Conservation (phyloP, 1,140 invertebrate genomes). For the Conus ventricosus region DNA sequence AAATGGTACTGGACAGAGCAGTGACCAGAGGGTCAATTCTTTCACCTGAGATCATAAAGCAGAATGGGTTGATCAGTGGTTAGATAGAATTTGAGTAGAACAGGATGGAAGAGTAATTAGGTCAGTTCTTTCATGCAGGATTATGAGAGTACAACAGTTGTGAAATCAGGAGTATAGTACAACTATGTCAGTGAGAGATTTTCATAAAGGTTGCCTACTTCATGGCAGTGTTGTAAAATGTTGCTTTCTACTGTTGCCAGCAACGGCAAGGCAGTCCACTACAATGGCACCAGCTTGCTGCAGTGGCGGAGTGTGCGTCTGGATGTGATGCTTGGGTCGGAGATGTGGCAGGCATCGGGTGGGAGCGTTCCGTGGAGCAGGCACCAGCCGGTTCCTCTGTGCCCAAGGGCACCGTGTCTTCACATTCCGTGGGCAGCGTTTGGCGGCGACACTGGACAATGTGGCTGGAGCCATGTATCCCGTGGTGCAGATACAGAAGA, state of each 20-base stretch:
- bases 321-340: slow-evolving; percentile 69
- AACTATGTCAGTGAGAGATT: no score
- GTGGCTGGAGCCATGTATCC: slow-evolving; percentile 73
- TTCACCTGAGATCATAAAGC: no score
- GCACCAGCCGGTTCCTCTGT: slow-evolving; percentile 47
- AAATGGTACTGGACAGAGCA: no score
- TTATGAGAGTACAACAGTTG: no score
- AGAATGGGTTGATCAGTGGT: no score
- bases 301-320: slow-evolving; percentile 74
- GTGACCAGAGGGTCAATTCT: no score
- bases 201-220: no score
- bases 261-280: slow-evolving; percentile 75
- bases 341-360: slow-evolving; percentile 74
- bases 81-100: no score
- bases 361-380: slow-evolving; percentile 69
- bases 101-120: no score
- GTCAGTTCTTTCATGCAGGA: no score
- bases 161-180: no score
- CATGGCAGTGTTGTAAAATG: no score
- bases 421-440: slow-evolving; percentile 69
- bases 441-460: slow-evolving; percentile 69
- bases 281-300: slow-evolving; percentile 73
- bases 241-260: slow-evolving; percentile 41
- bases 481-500: slow-evolving; percentile 75
- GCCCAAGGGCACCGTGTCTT: slow-evolving; percentile 70